A percentile compares a stretch with the other conserved stretches of the same genome.
Evolutionary conservation across 2,113 vertebrate species (phyloP).

Genomic region (Conger conger): DNA sequence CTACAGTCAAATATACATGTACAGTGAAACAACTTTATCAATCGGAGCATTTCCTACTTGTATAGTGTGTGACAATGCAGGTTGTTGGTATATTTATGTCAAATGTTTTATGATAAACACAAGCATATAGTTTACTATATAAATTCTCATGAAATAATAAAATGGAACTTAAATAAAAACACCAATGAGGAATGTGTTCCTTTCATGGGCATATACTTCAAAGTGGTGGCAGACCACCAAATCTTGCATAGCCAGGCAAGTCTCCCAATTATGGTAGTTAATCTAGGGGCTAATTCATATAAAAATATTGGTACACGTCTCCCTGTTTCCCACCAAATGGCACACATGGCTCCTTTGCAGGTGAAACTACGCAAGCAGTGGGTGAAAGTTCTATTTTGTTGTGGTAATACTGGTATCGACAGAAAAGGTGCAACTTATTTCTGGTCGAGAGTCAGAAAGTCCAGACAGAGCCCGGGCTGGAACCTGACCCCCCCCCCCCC

Average conservation of each 20-base stretch:
- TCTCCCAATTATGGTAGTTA: too few species aligned
- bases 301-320: too few species aligned
- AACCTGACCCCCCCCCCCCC: background rate
- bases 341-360: too few species aligned
- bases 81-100: background rate
- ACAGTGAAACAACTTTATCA: background rate
- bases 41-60: background rate
- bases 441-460: background rate
- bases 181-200: background rate
- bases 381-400: too few species aligned
- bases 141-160: background rate
- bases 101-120: background rate
- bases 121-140: background rate
- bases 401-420: background rate
- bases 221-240: too few species aligned
- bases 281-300: too few species aligned
- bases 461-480: background rate
- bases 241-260: too few species aligned
- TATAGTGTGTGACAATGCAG: background rate
- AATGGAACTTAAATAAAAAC: background rate
- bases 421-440: background rate
- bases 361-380: too few species aligned
- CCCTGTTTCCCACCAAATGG: too few species aligned
- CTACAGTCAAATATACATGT: background rate
- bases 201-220: background rate